A percentile compares a stretch with the other conserved stretches of the same genome.
Conservation (phyloP, 2,797 vertebrate species). For the Paedocypris micromegethes region DNA sequence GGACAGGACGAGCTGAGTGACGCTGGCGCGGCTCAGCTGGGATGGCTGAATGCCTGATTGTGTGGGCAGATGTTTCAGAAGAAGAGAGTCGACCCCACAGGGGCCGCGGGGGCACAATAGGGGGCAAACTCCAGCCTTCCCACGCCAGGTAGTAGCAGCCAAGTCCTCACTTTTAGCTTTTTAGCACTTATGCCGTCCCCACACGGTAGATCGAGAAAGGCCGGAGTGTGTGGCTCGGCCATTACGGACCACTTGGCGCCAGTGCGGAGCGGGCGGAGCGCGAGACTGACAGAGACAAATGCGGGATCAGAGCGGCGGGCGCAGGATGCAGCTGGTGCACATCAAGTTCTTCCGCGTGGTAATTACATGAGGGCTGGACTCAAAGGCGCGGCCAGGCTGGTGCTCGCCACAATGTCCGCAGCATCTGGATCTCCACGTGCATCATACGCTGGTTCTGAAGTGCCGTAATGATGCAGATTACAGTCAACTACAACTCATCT, state of each 20-base stretch:
- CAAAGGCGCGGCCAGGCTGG: constrained; percentile 38
- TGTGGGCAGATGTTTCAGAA: constrained; percentile 71
- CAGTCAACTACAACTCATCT: constrained; percentile 15
- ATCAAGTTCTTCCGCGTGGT: constrained; percentile 67
- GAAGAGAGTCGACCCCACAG: constrained; percentile 40
- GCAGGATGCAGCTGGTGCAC: constrained; percentile 70
- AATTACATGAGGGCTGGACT: constrained; percentile 62
- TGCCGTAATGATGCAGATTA: constrained; percentile 26
- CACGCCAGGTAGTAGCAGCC: constrained; percentile 16
- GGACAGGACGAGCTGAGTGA: constrained; percentile 65
- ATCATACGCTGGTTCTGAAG: constrained; percentile 8
- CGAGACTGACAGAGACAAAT: constrained; percentile 67
- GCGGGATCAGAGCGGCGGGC: constrained; percentile 58
- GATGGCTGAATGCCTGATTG: constrained; percentile 61
- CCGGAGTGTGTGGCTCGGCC: not conserved
- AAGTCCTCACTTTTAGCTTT: not conserved
- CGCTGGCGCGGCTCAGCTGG: constrained; percentile 60
- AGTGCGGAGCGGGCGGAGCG: constrained; percentile 51
- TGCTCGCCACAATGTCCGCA: constrained; percentile 44
- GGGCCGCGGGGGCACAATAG: constrained; percentile 39
- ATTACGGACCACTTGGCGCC: too few species aligned
- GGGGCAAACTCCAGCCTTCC: constrained; percentile 23
- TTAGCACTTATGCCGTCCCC: too few species aligned
- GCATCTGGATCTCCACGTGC: constrained; percentile 42
- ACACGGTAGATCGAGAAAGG: not conserved